These are phyloP conservation scores for Tribolium castaneum DNA, from an alignment of 1,140 invertebrate genomes.

Conservation along the genomic window DNA sequence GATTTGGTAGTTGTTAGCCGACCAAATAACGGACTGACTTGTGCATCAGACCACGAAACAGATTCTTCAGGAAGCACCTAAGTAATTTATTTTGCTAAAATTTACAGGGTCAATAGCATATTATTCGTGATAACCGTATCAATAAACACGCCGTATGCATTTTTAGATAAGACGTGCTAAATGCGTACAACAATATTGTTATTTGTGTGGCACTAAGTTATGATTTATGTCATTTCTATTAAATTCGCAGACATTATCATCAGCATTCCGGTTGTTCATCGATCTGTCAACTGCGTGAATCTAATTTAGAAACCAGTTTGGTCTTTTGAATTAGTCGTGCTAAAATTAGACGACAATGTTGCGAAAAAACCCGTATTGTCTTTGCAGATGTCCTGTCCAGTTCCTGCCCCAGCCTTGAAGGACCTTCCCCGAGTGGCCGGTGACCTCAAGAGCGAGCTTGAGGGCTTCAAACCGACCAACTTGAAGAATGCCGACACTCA, in stretches of 20 bases:
- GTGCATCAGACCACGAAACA: constrained; percentile 32
- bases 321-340: not conserved
- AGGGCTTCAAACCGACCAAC: constrained; percentile 84
- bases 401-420: constrained; percentile 77
- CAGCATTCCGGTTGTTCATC: not conserved
- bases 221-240: no score
- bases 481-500: constrained; percentile 87
- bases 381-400: constrained; percentile 61
- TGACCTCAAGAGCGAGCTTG: constrained; percentile 88
- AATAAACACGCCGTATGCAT: not conserved
- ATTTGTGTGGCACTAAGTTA: no score
- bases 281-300: not conserved
- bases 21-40: constrained; percentile 17
- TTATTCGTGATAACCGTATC: not conserved
- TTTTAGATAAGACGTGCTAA: not conserved
- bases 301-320: not conserved
- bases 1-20: constrained; percentile 35
- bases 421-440: constrained; percentile 89
- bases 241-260: not conserved
- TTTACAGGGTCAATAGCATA: not conserved
- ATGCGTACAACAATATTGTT: not conserved
- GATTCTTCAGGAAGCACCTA: constrained; percentile 15
- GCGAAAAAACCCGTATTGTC: not conserved
- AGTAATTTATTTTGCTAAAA: not conserved
- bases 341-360: not conserved